Evolutionary conservation across 2,888 invertebrate genomes (phyloP).

Genomic region (Zygogramma bicolorata): DNA sequence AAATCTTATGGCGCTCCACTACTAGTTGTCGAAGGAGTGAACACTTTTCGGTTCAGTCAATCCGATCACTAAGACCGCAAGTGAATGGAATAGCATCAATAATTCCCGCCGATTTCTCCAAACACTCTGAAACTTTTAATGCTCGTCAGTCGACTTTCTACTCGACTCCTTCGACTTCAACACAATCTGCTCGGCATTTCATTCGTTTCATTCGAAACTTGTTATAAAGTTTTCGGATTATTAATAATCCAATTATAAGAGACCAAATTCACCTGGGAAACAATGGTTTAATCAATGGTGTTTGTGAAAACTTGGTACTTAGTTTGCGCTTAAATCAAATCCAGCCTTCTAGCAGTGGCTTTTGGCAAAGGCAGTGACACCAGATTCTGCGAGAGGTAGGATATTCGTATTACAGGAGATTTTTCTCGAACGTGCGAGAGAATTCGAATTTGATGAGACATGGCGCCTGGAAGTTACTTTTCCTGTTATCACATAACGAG

Average conservation of each 20-base stretch:
- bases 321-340: slow-evolving; percentile 2
- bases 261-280: slow-evolving; percentile 25
- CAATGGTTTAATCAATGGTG: slow-evolving; percentile 18
- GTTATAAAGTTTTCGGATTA: slow-evolving; percentile 11
- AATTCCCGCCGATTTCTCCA: not conserved
- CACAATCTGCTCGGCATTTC: slow-evolving; percentile 4
- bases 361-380: no score
- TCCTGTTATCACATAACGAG: no score
- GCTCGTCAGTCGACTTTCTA: not conserved
- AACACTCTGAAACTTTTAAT: not conserved
- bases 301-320: slow-evolving; percentile 3
- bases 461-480: no score
- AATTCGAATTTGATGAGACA: no score
- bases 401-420: no score
- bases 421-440: no score
- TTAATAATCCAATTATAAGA: slow-evolving; percentile 10
- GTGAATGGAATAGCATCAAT: not conserved
- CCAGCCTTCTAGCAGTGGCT: not conserved
- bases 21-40: no score
- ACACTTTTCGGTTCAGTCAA: not conserved
- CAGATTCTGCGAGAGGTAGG: no score
- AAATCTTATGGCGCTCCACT: no score
- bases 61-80: not conserved
- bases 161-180: slow-evolving; percentile 2
- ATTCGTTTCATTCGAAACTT: slow-evolving; percentile 9